Conservation (phyloP, 2,888 invertebrate species). For the Azorinus chamasolen region DNA sequence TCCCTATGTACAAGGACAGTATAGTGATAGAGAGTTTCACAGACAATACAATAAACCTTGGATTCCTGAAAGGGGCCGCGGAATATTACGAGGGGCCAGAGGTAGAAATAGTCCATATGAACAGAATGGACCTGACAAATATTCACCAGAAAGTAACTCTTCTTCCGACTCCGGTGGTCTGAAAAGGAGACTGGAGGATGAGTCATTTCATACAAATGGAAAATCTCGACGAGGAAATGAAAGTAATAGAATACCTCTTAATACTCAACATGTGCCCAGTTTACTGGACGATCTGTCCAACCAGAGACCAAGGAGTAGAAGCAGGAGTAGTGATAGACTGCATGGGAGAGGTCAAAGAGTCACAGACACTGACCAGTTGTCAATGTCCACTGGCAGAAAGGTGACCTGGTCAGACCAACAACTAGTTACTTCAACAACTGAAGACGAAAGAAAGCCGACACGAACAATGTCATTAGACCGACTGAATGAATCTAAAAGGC, state of each 20-base stretch:
- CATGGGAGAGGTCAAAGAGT: constrained; percentile 9
- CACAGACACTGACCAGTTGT: no score
- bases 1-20: neutral
- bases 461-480: neutral
- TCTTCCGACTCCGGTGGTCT: constrained; percentile 49
- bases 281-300: constrained; percentile 19
- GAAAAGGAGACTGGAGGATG: constrained; percentile 51
- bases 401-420: constrained; percentile 61
- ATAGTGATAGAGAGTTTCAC: neutral
- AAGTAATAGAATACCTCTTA: constrained; percentile 17
- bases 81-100: constrained; percentile 13
- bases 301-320: constrained; percentile 33
- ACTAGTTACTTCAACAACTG: constrained; percentile 50
- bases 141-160: constrained; percentile 56
- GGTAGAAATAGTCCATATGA: constrained; percentile 17
- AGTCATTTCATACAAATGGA: constrained; percentile 22
- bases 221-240: constrained; percentile 45
- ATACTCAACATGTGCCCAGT: constrained; percentile 9
- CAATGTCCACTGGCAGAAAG: constrained; percentile 8
- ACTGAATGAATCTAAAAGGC: neutral
- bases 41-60: neutral
- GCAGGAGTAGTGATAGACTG: constrained; percentile 24
- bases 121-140: constrained; percentile 26
- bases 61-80: constrained; percentile 28
- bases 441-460: neutral